phyloP scores from a whole-genome alignment of 2,797 vertebrate genomes.

The Halcyon smyrnensis region DNA sequence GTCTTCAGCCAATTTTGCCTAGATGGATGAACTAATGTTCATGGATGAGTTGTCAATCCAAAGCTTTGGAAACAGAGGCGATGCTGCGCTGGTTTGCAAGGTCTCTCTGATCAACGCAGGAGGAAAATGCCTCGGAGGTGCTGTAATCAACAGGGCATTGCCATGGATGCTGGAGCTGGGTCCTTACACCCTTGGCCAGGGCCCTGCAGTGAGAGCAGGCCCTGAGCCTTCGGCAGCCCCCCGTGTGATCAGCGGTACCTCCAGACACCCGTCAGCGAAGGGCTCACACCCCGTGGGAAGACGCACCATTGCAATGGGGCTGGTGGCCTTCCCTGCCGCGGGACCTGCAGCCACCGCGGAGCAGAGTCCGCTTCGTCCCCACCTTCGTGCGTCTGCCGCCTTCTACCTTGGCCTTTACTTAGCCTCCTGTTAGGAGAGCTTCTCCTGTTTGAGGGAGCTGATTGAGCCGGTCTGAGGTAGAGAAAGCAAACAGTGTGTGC shows the following conservation, averaged over 20 bases:
- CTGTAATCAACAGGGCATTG: neutral
- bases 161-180: no score
- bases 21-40: neutral
- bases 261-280: neutral
- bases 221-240: neutral
- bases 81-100: neutral
- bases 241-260: neutral
- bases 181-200: neutral
- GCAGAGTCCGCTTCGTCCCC: neutral
- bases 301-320: neutral
- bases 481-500: neutral
- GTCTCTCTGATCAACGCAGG: neutral
- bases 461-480: neutral
- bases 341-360: neutral
- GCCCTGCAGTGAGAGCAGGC: neutral
- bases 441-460: neutral
- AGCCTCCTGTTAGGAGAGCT: neutral
- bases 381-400: fast-evolving
- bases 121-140: neutral
- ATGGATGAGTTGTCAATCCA: neutral
- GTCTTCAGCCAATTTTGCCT: neutral
- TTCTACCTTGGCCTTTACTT: neutral
- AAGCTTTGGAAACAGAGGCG: neutral
- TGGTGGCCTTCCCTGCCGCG: neutral
- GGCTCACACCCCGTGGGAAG: neutral